These are phyloP conservation scores for Rousettus madagascariensis DNA, from an alignment of 2,797 vertebrate genomes.

Conservation along the genomic window DNA sequence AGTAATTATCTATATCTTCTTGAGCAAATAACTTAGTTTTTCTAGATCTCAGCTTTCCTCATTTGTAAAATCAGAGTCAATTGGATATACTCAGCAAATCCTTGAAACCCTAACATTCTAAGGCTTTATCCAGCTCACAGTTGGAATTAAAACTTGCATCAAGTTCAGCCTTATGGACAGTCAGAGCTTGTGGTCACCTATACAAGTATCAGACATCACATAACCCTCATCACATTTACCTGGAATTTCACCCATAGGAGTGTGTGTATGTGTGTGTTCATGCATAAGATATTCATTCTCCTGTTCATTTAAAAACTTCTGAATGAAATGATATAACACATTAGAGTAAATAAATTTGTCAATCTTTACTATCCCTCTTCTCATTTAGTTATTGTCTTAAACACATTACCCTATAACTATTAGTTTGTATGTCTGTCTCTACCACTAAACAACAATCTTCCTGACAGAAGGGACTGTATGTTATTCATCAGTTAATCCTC, in stretches of 20 bases:
- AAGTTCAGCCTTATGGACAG: not conserved
- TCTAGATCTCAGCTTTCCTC: not conserved
- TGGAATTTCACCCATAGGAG: not conserved
- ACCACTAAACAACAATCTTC: not conserved
- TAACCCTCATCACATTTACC: not conserved
- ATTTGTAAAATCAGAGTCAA: not conserved
- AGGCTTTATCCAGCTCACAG: not conserved
- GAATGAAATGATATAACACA: not conserved
- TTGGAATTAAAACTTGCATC: slow-evolving; percentile 10
- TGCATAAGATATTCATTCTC: not conserved
- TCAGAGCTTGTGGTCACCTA: not conserved
- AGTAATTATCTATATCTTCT: not conserved
- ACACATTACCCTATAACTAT: not conserved
- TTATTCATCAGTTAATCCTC: not conserved
- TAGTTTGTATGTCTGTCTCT: not conserved
- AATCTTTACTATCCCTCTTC: not conserved
- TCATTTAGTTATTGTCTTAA: not conserved
- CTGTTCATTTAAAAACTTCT: not conserved
- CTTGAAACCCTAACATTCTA: not conserved
- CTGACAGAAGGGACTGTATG: not conserved
- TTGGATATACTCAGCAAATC: not conserved
- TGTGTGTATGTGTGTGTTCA: not conserved
- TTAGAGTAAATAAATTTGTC: not conserved
- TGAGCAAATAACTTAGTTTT: not conserved
- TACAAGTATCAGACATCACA: not conserved